Conservation (phyloP, 2,888 invertebrate species). For the Habrosyne pyritoides region DNA sequence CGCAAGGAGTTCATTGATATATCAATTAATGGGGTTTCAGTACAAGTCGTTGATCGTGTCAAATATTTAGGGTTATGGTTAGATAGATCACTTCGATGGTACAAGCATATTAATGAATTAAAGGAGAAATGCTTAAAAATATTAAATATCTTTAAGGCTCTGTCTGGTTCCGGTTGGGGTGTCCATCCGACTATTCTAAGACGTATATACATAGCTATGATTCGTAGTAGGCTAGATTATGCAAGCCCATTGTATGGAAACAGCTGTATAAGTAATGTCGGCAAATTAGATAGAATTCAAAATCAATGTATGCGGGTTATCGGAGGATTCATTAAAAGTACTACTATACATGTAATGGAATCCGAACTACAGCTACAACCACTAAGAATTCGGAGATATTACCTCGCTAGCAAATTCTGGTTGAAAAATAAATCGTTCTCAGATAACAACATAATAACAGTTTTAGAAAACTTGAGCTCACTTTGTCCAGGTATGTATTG, state of each 20-base stretch:
- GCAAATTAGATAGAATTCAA: neutral
- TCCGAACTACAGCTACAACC: neutral
- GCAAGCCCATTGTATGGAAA: neutral
- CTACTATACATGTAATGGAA: neutral
- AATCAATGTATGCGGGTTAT: neutral
- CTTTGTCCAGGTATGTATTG: neutral
- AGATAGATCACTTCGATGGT: neutral
- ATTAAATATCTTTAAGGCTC: neutral
- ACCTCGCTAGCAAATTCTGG: neutral
- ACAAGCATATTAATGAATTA: neutral
- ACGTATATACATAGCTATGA: neutral
- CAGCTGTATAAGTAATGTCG: neutral
- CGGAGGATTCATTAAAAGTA: neutral
- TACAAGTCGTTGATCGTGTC: neutral
- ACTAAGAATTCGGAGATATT: neutral
- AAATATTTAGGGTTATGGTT: neutral
- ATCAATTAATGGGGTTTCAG: neutral
- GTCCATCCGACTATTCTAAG: neutral
- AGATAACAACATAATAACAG: neutral
- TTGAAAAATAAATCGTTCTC: neutral
- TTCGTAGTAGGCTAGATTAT: neutral
- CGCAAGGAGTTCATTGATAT: neutral
- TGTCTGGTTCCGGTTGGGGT: neutral
- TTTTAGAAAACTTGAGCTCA: neutral
- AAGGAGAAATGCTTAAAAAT: neutral